Evolutionary conservation across 2,113 vertebrate species (phyloP), one percentile per base, ranked within the genome.

Genomic region (Stictonetta naevosa): DNA sequence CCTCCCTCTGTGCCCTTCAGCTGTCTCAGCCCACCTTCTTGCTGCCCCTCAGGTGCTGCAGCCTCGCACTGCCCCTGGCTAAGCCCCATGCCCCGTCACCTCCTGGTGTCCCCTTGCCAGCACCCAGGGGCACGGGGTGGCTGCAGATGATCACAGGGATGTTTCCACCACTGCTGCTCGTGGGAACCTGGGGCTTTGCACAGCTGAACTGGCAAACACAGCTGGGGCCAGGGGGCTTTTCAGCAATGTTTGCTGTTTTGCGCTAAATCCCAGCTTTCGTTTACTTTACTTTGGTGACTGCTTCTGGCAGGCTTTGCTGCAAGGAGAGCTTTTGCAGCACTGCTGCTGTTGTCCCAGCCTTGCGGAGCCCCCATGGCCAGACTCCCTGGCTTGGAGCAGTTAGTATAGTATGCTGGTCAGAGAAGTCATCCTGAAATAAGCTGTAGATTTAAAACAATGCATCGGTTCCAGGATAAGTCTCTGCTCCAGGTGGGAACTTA

Each of bases 121-220:
- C 84, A 87, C 69, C 62, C 17, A 60, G 34, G 63, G 78, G 74
- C 2, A 0, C 3, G 31, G 82, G 86, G 64, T 1, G 1, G 83
- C 77, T 8, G 13, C 88, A 78, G 83, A 36, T 3, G 11, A 78
- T 76, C 50, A 5, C 59, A 63, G 72, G 33, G 42, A 88, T 67
- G 50, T 83, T 92, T 81, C 55, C 84, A 88, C 59, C 29, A 34
- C 92, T 79, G 50, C 90, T 67, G 46, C 91, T 83, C 83, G 34
- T 59, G 86, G 92, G 87, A 96, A 96, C 50, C 87, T 63, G 83
- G 95, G 90, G 88, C 93, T 97, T 94, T 91, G 77, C 93, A 92
- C 76, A 94, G 88, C 76, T 64, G 72, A 93, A 67, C 90, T 81
- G 74, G 90, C 94, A 95, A 93, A 96, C 94, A 86, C 92, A 96